These are phyloP conservation scores for Monomorium pharaonis DNA, from an alignment of 1,140 invertebrate species.

Conservation along the genomic window DNA sequence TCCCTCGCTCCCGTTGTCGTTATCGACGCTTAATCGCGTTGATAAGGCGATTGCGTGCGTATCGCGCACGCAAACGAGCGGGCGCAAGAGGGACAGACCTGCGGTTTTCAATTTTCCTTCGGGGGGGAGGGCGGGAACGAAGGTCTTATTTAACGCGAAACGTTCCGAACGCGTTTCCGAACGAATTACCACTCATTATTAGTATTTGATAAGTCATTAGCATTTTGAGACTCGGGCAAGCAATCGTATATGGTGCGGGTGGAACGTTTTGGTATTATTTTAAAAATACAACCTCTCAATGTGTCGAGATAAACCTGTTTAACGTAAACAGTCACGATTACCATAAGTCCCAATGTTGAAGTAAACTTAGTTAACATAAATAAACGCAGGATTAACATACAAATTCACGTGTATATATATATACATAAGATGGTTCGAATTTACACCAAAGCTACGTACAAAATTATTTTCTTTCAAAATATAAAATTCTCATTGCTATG, in stretches of 20 bases:
- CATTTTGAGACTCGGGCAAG: background rate
- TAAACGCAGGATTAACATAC: background rate
- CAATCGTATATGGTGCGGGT: background rate
- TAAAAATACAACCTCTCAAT: background rate
- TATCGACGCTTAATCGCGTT: background rate
- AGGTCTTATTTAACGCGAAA: background rate
- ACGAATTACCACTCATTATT: background rate
- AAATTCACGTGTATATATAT: background rate
- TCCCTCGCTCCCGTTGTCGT: background rate
- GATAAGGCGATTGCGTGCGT: background rate
- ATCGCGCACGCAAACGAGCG: background rate
- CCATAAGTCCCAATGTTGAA: background rate
- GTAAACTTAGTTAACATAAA: conserved; percentile 16
- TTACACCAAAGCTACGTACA: background rate
- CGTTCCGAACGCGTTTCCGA: background rate
- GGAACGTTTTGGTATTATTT: background rate
- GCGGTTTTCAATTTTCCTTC: background rate
- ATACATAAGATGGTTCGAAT: background rate
- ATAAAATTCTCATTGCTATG: background rate
- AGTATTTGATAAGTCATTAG: background rate
- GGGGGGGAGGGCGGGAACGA: background rate
- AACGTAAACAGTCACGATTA: background rate
- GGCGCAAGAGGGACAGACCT: background rate
- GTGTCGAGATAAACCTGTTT: background rate
- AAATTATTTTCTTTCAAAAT: background rate